Conservation (phyloP, 1,140 invertebrate genomes). For the Bombus soroeensis region DNA sequence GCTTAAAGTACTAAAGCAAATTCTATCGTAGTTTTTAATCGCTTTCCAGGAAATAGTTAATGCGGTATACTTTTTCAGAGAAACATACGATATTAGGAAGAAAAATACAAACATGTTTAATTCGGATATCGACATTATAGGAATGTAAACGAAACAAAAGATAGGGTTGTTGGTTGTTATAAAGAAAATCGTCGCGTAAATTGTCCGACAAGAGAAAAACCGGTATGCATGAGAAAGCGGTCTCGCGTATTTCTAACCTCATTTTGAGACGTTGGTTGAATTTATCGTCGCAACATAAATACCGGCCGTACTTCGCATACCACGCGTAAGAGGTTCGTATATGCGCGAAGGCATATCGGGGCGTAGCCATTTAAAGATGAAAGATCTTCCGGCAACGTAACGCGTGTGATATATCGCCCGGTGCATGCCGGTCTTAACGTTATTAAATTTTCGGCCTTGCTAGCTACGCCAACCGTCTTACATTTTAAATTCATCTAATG, state of each 20-base stretch:
- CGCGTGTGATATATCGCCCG: constrained; percentile 33
- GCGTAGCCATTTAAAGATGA: constrained; percentile 66
- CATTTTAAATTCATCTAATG: constrained; percentile 29
- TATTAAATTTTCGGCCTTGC: constrained; percentile 26
- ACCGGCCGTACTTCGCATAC: constrained; percentile 64
- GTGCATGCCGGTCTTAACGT: not conserved
- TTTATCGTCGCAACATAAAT: constrained; percentile 68
- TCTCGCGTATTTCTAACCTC: constrained; percentile 66
- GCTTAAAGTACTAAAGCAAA: not conserved
- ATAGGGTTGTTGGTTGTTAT: not conserved
- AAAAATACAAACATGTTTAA: not conserved
- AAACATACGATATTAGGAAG: not conserved
- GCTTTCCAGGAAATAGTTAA: constrained; percentile 4
- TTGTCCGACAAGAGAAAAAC: constrained; percentile 32
- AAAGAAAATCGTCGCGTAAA: constrained; percentile 32
- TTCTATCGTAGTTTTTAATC: not conserved
- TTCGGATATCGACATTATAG: not conserved
- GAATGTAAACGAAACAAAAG: not conserved
- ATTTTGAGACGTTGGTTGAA: constrained; percentile 65
- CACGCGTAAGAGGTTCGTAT: constrained; percentile 52
- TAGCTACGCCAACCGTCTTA: not conserved
- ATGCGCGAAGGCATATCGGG: constrained; percentile 59
- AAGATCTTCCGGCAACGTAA: constrained; percentile 56
- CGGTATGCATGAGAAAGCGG: constrained; percentile 56
- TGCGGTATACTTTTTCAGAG: not conserved